phyloP scores from a whole-genome alignment of 2,888 invertebrate genomes.

The Amblyjoppa proteus region DNA sequence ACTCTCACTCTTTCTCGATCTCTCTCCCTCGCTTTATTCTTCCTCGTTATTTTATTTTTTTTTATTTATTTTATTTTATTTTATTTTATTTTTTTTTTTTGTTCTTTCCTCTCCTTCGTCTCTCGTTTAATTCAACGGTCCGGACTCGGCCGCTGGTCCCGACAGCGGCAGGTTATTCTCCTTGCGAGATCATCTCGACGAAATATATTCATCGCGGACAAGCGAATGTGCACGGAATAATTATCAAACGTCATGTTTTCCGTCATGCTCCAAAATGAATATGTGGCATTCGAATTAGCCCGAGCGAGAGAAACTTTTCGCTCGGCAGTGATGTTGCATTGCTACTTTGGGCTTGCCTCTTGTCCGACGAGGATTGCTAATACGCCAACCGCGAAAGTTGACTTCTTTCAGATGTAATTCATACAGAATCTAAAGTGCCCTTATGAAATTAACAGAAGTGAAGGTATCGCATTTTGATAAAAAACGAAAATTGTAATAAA shows the following conservation, averaged over 20 bases:
- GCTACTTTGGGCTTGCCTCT: neutral
- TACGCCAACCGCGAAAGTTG: neutral
- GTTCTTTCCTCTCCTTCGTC: neutral
- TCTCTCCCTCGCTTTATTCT: conserved; percentile 34
- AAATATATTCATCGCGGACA: conserved; percentile 40
- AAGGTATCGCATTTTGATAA: too few species aligned
- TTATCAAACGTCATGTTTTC: conserved; percentile 46
- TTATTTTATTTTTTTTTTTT: conserved; percentile 31
- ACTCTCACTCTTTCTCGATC: conserved; percentile 4
- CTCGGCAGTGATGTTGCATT: neutral
- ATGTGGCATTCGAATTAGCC: neutral
- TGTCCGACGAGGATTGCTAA: neutral
- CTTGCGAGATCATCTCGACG: conserved; percentile 14
- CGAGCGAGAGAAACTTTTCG: neutral
- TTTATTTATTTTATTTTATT: conserved; percentile 21
- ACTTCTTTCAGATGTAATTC: neutral
- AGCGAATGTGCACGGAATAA: conserved; percentile 57
- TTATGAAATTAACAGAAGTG: too few species aligned
- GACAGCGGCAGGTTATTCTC: conserved; percentile 51
- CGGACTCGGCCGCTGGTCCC: conserved; percentile 17
- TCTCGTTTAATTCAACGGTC: conserved; percentile 52
- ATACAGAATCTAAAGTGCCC: too few species aligned
- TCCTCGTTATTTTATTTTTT: conserved; percentile 27
- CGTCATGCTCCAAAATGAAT: conserved; percentile 29
- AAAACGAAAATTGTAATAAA: too few species aligned